Evolutionary conservation across 2,113 vertebrate genomes (phyloP).

Genomic region (Narcine bancroftii): DNA sequence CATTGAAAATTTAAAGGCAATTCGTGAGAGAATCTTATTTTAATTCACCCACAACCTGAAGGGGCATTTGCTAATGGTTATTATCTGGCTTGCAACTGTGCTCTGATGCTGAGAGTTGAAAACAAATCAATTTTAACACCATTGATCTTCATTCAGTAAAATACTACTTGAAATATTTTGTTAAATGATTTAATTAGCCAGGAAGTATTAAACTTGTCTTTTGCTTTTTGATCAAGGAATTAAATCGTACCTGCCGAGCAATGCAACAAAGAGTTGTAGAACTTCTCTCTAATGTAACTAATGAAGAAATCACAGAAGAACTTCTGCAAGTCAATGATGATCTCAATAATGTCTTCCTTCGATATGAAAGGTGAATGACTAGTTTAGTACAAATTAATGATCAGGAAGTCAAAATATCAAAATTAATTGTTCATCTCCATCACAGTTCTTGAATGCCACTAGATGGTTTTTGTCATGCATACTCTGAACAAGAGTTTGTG

Average conservation of each 20-base stretch:
- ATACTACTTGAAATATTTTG: slow-evolving; percentile 44
- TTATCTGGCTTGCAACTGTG: not conserved
- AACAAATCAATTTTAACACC: no score
- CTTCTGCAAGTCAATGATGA: slow-evolving; percentile 92
- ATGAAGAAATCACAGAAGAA: slow-evolving; percentile 90
- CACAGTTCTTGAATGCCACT: not conserved
- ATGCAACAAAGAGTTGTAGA: slow-evolving; percentile 95
- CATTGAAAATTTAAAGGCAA: no score
- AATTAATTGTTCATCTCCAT: not conserved
- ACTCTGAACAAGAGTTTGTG: not conserved
- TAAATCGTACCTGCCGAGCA: slow-evolving; percentile 88
- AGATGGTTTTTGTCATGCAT: not conserved
- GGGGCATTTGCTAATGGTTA: not conserved
- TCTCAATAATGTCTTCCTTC: slow-evolving; percentile 92
- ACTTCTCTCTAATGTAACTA: slow-evolving; percentile 88
- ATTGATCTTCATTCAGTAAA: not conserved
- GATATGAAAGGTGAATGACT: slow-evolving; percentile 75
- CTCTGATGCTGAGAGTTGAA: not conserved
- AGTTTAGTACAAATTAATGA: not conserved
- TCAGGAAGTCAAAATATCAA: not conserved
- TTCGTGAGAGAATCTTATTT: not conserved
- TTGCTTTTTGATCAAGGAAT: slow-evolving; percentile 61
- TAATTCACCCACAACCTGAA: not conserved
- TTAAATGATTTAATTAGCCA: slow-evolving; percentile 41
- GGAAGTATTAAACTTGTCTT: slow-evolving; percentile 38